phyloP scores from a whole-genome alignment of 2,888 invertebrate genomes.

The Pollenia labialis region DNA sequence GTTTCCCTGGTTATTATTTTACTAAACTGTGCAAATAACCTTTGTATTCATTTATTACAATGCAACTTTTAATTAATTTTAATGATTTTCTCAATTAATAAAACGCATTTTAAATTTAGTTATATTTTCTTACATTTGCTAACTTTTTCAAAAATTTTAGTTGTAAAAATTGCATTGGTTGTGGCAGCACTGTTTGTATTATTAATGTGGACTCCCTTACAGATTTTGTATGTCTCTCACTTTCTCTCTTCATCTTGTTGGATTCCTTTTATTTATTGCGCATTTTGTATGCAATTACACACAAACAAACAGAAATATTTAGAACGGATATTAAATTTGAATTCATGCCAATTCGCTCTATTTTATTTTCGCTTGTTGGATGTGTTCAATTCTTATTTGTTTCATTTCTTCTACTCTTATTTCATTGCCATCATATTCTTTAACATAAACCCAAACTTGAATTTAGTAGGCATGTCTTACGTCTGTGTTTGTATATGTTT shows the following conservation, averaged over 20 bases:
- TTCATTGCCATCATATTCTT: slow-evolving; percentile 50
- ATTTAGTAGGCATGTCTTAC: neutral
- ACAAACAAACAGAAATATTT: slow-evolving; percentile 1
- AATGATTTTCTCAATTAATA: no score
- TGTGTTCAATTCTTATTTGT: slow-evolving; percentile 19
- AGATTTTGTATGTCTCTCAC: neutral
- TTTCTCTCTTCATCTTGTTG: neutral
- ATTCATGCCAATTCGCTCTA: slow-evolving; percentile 35
- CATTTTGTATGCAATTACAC: slow-evolving; percentile 13
- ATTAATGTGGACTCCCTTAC: neutral
- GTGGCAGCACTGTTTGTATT: no score
- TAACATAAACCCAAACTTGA: neutral
- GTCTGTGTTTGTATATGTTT: neutral
- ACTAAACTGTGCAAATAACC: no score
- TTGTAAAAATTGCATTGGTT: no score
- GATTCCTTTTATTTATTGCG: slow-evolving; percentile 49
- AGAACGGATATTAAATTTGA: slow-evolving; percentile 49
- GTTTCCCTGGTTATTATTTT: no score
- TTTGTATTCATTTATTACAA: no score
- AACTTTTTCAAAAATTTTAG: no score
- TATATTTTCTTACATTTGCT: no score
- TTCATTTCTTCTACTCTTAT: slow-evolving; percentile 19
- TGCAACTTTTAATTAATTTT: no score
- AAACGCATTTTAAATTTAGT: no score
- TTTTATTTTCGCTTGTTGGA: neutral